A percentile compares a stretch with the other conserved stretches of the same genome.
These are phyloP conservation scores for Thaumatotibia leucotreta DNA, from an alignment of 1,140 invertebrate genomes.

Conservation along the genomic window DNA sequence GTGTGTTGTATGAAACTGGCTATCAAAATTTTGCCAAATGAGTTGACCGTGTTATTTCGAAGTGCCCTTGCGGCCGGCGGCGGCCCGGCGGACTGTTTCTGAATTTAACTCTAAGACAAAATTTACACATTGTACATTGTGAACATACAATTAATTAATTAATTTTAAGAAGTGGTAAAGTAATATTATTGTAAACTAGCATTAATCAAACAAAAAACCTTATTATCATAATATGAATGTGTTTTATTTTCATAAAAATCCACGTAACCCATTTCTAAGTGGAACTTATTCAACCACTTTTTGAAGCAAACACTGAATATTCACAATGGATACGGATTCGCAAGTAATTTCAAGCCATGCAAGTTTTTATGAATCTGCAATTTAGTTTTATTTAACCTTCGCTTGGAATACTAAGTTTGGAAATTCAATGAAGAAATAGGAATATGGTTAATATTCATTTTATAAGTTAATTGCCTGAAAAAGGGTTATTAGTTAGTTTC, in stretches of 20 bases:
- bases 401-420: too few species aligned
- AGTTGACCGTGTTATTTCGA: conserved; percentile 40
- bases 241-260: conserved; percentile 67
- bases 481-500: too few species aligned
- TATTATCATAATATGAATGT: conserved; percentile 72
- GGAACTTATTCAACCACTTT: too few species aligned
- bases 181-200: conserved; percentile 75
- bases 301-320: too few species aligned
- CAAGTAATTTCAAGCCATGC: too few species aligned
- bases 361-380: too few species aligned
- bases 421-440: too few species aligned
- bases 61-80: conserved; percentile 66
- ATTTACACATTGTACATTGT: conserved; percentile 74
- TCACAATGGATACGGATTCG: too few species aligned
- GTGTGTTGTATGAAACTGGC: conserved; percentile 21
- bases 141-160: conserved; percentile 71
- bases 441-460: too few species aligned
- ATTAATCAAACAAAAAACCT: conserved; percentile 74
- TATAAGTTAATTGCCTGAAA: too few species aligned
- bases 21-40: conserved; percentile 16
- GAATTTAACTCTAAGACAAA: conserved; percentile 62
- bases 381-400: too few species aligned
- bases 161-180: conserved; percentile 62
- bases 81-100: conserved; percentile 65
- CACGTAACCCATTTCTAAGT: too few species aligned